Conservation (phyloP, 2,797 vertebrate genomes). For the Phoxinus dragarum region DNA sequence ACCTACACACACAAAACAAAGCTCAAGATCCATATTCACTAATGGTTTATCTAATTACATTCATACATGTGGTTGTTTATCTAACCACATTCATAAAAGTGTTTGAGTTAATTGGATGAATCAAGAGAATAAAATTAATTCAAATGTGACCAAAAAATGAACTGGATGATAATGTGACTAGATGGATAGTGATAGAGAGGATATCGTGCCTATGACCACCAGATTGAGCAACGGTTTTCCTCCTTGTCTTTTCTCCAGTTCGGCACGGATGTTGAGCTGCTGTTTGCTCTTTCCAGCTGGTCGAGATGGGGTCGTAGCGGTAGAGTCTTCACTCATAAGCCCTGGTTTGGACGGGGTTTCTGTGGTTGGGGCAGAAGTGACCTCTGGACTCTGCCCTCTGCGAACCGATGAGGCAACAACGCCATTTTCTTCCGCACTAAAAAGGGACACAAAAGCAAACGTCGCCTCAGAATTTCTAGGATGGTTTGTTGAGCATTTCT, state of each 20-base stretch:
- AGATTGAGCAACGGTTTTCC: constrained; percentile 95
- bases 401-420: constrained; percentile 66
- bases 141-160: background rate
- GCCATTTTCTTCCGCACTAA: constrained; percentile 85
- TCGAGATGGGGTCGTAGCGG: constrained; percentile 75
- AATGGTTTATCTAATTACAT: background rate
- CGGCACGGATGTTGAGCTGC: constrained; percentile 88
- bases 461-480: background rate
- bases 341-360: constrained; percentile 72
- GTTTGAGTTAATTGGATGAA: background rate
- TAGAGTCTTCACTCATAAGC: constrained; percentile 77
- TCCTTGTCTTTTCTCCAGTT: constrained; percentile 95
- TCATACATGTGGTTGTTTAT: background rate
- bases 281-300: constrained; percentile 85
- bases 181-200: background rate
- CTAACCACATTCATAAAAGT: background rate
- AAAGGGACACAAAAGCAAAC: background rate
- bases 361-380: constrained; percentile 70
- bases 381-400: constrained; percentile 79
- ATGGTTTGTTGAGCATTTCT: background rate
- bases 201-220: constrained; percentile 91
- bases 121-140: background rate
- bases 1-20: constrained; percentile 74
- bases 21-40: background rate
- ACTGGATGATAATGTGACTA: background rate